Conservation (phyloP, 2,888 invertebrate genomes). For the Rotaria macrura region DNA sequence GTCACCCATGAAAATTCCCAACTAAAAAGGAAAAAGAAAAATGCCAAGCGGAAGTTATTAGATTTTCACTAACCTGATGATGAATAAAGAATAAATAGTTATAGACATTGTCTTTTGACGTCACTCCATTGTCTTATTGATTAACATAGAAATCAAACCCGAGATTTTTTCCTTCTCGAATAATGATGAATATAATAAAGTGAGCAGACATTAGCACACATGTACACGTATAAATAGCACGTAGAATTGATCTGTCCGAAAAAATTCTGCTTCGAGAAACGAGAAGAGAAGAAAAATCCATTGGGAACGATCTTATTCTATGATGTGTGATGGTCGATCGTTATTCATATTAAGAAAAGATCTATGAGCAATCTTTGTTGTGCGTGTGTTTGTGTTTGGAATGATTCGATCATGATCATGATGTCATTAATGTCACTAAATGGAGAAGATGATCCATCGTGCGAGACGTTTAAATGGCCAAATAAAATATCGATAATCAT, state of each 20-base stretch:
- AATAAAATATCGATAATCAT: not conserved
- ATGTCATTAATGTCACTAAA: not conserved
- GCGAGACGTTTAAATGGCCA: not conserved
- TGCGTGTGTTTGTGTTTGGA: not conserved
- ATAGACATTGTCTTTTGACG: not conserved
- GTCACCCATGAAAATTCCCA: not conserved
- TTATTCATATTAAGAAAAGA: not conserved
- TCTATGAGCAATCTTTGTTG: not conserved
- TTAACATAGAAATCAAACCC: not conserved
- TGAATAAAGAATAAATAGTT: not conserved
- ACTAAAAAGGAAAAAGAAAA: not conserved
- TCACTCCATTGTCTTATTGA: not conserved
- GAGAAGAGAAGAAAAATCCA: not conserved
- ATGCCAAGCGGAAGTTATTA: not conserved
- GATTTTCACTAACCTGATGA: not conserved
- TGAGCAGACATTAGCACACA: not conserved
- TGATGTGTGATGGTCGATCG: not conserved
- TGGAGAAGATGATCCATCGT: conserved; percentile 4
- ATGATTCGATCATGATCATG: not conserved
- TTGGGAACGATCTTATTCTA: not conserved
- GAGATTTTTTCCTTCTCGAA: not conserved
- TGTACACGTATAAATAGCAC: not conserved
- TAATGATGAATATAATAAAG: not conserved
- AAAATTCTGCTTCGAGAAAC: not conserved
- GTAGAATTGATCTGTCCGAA: not conserved